Evolutionary conservation across 2,888 invertebrate species (phyloP), one percentile per base, ranked within the genome.

Genomic region (Stenchaetothrips biformis): DNA sequence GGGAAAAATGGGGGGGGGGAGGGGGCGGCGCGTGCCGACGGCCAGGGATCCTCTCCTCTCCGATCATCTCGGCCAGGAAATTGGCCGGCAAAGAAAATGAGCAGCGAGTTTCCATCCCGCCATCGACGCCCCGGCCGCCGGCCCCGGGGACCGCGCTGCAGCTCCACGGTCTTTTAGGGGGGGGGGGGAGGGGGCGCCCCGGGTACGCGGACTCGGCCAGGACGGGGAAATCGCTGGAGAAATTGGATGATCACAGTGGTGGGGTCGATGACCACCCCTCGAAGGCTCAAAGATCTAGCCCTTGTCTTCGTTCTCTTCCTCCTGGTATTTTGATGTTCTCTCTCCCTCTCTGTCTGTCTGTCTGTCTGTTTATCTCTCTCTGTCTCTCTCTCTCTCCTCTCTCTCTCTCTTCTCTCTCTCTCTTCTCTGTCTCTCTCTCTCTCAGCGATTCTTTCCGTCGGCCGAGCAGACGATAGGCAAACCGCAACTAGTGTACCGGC

Each of bases 61-160:
- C 67, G 67, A 74, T 74, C 67, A 74, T 74, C 25, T 74, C 25
- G 67, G 25, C 25, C 67, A 74, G 67, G 67, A 74, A 74, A 74
- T 74, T 74, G 67, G 67, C 25, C 67, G 67, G 21, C 7, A 21
- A 25, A 74, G 67, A 25, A 25, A 74, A 74, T 74, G 67, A 74
- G 67, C 67, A 11, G 7, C 21, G 67, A 59, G 59, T 59, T 59
- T 59, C 59, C 59, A 59, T 59, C 59, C 59, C 59, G 18, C 53
- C 16, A 13, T 18, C 53, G 37, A 37, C 53, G 53, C 53, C 53
- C 13, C 53, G 13, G 6, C 53, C 53, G 53, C 53, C 53, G 4
- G 53, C 18, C 13, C 53, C 53, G 53, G 16, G 53, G 53, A 16
- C 13, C 53, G 18, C 53, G 53, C 53, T 18, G 53, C 18, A 6